Evolutionary conservation across 53 echinoderm and acorn worm genomes (phyloP).

Genomic region (Temnopleurus reevesii): DNA sequence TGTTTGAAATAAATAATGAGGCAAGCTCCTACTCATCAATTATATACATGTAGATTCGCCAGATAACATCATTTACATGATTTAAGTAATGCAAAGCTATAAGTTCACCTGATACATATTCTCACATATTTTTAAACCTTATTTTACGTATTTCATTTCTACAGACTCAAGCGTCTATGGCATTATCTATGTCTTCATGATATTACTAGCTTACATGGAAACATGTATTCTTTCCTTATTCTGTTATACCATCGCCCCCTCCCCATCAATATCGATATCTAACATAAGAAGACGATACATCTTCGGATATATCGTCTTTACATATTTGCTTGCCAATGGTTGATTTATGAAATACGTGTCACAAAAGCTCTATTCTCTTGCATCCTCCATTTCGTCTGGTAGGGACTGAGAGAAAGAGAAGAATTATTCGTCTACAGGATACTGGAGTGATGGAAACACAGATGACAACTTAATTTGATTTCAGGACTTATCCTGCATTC

Average conservation of each 20-base stretch:
- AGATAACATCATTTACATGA: too few relatives aligned
- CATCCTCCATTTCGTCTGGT: neutral
- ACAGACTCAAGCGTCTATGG: too few relatives aligned
- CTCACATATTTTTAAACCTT: too few relatives aligned
- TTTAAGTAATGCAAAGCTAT: too few relatives aligned
- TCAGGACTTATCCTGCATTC: slow-evolving; percentile 26
- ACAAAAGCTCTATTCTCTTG: neutral
- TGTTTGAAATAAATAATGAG: too few relatives aligned
- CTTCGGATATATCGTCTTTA: slow-evolving; percentile 15
- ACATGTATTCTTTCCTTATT: neutral
- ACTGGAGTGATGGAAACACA: slow-evolving; percentile 43
- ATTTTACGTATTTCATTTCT: too few relatives aligned
- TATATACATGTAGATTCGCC: too few relatives aligned
- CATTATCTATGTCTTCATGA: too few relatives aligned
- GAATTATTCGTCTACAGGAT: slow-evolving; percentile 20
- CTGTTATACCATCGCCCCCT: neutral
- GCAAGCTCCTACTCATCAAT: too few relatives aligned
- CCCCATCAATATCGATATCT: slow-evolving; percentile 38
- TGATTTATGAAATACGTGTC: slow-evolving; percentile 60
- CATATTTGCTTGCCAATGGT: slow-evolving; percentile 13
- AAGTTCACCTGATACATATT: too few relatives aligned
- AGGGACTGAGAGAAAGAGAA: neutral
- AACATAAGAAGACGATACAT: neutral
- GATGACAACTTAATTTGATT: slow-evolving; percentile 58
- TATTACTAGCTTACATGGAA: neutral